Base-by-base conservation (phyloP, 1,140 invertebrate genomes). In the Drosophila serrata region DNA sequence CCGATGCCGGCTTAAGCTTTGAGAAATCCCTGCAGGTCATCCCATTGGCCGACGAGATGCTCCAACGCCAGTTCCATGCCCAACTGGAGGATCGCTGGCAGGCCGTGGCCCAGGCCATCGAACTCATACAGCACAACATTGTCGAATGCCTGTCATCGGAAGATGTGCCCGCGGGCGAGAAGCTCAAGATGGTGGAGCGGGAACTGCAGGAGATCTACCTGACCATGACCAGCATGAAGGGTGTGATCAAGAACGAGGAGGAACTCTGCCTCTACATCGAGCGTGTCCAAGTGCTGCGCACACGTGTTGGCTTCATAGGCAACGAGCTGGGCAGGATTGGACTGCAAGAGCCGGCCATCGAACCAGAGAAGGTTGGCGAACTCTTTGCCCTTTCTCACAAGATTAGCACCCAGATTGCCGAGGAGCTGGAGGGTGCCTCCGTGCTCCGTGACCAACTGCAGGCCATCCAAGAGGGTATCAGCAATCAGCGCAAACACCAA, bases 261-360 rank as follows among this genome's bases (percentile, higher is more conserved):
- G 96, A 97, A 87, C 93, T 97, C 5, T 95, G 96, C 70, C 92
- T 97, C 1, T 97, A 97, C 79, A 95, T 97, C 22, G 96, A 97
- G 91, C 93, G 96, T 55, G 92, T 97, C 13, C 96, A 97, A 85
- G 95, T 97, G 2, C 94, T 97, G 73, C 95, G 95, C 24, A 94
- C 95, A 3, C 94, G 96, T n/a, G 94, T 97, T 2, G 95, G 95
- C 37, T 94, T 95, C 15, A 96, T 97, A 78, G 95, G 96, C 91
- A 96, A 97, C 79, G 96, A 97, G 79, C 92, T 97, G n/a, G 95
- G 96, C 6, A 93, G 95, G 68, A 92, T 97, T 39, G 96, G 96
- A 35, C 93, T 96, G 13, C 90, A 97, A 8, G 82, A 90, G 35
- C 95, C 96, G 0, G 94, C 95, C 0, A 93, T 94, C 1, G 96